Evolutionary conservation across 2,113 vertebrate species (phyloP).

Genomic region (Stegastes partitus): DNA sequence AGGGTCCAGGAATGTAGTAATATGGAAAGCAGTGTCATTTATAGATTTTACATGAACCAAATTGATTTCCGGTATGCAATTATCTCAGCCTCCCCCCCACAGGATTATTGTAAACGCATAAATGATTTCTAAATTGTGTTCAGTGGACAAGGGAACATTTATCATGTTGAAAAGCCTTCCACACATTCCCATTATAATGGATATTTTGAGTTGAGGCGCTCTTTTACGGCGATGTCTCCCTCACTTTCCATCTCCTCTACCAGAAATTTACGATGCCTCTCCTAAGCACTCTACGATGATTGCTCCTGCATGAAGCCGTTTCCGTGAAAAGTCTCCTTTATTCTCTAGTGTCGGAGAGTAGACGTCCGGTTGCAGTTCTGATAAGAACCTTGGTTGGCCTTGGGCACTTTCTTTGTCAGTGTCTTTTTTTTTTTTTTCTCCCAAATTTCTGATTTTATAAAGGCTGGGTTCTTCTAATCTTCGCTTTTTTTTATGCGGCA

Average conservation of each 20-base stretch:
- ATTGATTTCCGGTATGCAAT: conserved; percentile 54
- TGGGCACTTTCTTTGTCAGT: conserved; percentile 30
- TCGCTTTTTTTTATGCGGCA: conserved; percentile 57
- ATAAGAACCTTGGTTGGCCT: conserved; percentile 4
- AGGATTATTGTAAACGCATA: conserved; percentile 52
- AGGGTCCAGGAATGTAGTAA: neutral
- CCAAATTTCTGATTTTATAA: conserved; percentile 37
- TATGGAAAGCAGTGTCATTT: conserved; percentile 25
- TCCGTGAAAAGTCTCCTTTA: conserved; percentile 30
- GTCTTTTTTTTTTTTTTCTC: conserved; percentile 32
- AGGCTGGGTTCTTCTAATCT: conserved; percentile 17
- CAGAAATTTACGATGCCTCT: conserved; percentile 42
- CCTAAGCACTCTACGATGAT: neutral
- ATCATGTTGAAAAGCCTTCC: conserved; percentile 61
- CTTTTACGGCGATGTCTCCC: conserved; percentile 55
- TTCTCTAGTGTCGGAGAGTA: conserved; percentile 11
- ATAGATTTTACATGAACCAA: conserved; percentile 55
- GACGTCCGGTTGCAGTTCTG: conserved; percentile 41
- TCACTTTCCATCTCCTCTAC: conserved; percentile 40
- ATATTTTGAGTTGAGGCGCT: conserved; percentile 46
- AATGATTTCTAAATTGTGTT: conserved; percentile 69
- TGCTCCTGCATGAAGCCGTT: conserved; percentile 16
- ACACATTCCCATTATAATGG: conserved; percentile 47
- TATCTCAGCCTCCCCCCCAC: conserved; percentile 42
- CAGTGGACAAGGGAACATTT: conserved; percentile 53